Conservation (phyloP, 1,140 invertebrate species). For the Drosophila pectinifera region DNA sequence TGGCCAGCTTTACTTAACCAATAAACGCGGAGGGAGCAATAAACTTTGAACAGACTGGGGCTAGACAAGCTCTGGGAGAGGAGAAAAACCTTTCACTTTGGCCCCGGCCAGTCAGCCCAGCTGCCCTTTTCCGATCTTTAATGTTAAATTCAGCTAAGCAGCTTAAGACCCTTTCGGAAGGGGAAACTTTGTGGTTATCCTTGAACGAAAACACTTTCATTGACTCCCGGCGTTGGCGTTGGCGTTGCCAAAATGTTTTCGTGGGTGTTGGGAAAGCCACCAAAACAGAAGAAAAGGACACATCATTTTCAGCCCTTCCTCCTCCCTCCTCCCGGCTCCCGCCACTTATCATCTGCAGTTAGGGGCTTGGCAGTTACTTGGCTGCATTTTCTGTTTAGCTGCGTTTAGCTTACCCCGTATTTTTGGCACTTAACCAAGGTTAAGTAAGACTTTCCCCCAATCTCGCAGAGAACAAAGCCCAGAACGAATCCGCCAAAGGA, state of each 20-base stretch:
- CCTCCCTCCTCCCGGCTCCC: not conserved
- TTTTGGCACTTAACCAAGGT: constrained; percentile 74
- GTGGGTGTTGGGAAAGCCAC: constrained; percentile 30
- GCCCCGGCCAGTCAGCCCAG: not conserved
- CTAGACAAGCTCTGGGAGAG: constrained; percentile 28
- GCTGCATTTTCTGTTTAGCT: constrained; percentile 50
- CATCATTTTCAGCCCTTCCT: constrained; percentile 8
- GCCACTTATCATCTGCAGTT: constrained; percentile 50
- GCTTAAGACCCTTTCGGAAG: constrained; percentile 30
- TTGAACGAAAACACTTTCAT: constrained; percentile 63
- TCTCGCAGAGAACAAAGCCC: constrained; percentile 14
- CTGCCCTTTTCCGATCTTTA: constrained; percentile 33
- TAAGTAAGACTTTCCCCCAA: constrained; percentile 52
- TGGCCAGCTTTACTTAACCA: constrained; percentile 31
- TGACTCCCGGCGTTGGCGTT: constrained; percentile 36
- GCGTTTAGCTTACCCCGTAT: constrained; percentile 46
- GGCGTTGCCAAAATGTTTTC: constrained; percentile 25
- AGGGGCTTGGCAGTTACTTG: constrained; percentile 60
- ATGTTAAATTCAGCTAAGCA: constrained; percentile 51
- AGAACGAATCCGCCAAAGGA: constrained; percentile 25
- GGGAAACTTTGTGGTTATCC: constrained; percentile 50
- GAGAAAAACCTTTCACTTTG: constrained; percentile 29
- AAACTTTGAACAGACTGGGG: constrained; percentile 51
- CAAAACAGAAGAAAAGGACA: constrained; percentile 29
- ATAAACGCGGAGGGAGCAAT: constrained; percentile 41